These are phyloP conservation scores for Antidorcas marsupialis DNA, from an alignment of 2,113 vertebrate genomes.

Conservation along the genomic window DNA sequence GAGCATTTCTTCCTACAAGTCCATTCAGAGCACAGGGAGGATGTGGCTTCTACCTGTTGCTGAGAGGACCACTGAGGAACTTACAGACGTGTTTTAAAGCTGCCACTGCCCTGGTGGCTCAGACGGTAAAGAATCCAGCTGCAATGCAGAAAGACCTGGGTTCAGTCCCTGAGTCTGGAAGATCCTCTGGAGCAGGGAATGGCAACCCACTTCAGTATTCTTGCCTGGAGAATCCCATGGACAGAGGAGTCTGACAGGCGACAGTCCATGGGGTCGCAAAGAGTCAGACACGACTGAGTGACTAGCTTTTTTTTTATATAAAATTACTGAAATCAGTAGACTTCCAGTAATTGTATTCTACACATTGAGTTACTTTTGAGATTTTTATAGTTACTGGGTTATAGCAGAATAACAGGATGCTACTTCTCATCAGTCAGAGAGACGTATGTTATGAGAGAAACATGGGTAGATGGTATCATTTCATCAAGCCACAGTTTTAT, in stretches of 20 bases:
- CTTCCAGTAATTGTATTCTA: neutral
- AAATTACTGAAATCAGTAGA: neutral
- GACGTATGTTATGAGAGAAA: neutral
- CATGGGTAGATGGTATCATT: neutral
- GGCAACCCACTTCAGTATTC: neutral
- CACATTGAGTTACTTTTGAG: neutral
- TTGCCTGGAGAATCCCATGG: neutral
- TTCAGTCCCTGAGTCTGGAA: neutral
- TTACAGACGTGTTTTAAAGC: neutral
- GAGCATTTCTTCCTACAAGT: neutral
- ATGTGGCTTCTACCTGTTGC: neutral
- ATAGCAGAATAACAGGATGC: neutral
- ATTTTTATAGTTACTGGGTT: neutral
- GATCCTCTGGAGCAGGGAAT: neutral
- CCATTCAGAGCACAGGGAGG: neutral
- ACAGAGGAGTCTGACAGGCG: neutral
- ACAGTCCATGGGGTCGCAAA: neutral
- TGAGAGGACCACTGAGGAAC: neutral
- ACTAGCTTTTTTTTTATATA: neutral
- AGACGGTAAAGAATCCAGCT: neutral
- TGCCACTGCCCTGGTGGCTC: neutral
- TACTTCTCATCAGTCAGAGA: neutral
- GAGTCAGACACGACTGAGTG: neutral
- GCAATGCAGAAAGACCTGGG: neutral
- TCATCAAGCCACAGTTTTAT: conserved; percentile 35